Evolutionary conservation across 2,113 vertebrate genomes (phyloP), one percentile per base, ranked within the genome.

Genomic region (Coptodon rendalli): DNA sequence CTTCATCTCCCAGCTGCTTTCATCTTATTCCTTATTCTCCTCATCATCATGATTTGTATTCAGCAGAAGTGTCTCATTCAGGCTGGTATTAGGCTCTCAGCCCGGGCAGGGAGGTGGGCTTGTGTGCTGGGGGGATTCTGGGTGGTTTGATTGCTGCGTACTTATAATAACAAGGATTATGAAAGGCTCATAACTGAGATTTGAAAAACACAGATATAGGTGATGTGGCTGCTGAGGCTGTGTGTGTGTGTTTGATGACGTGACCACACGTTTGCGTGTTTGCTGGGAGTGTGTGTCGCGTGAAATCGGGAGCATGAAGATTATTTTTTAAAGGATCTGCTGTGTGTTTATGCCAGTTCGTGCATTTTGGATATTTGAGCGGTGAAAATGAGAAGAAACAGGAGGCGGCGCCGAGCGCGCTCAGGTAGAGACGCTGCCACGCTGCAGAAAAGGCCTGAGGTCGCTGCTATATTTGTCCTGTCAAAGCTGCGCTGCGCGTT

Each of bases 161-260:
- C 89, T 48, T 85, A 31, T 88, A 84, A 89, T 83, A 83, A 88
- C 11, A 7, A 13, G 83, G 87, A 89, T 89, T 71, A 86, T 84
- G 59, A 83, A 80, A 82, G 84, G 57, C 73, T 63, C 73, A 45
- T 76, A 5, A 29, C 9, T 7, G 27, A 76, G 71, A 86, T 66
- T 14, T 56, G 43, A 81, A 85, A 34, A 78, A 68, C 38, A 27
- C 6, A 48, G 68, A 86, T 81, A 13, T 11, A 1, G 16, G 27
- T 0, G 54, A 16, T 19, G 31, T 22, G 52, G 17, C 31, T 63
- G 59, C 31, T 34, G 29, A 61, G 59, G 59, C 57, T 2, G 61
- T 56, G 85, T 5, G 85, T 17, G 63, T 53, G 45, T 27, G 31
- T 36, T 29, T 19, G 45, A 17, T 79, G 56, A 81, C 16, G 3